Evolutionary conservation across 2,888 invertebrate genomes (phyloP), one percentile per base, ranked within the genome.

Genomic region (Drosophila atroscutellata): DNA sequence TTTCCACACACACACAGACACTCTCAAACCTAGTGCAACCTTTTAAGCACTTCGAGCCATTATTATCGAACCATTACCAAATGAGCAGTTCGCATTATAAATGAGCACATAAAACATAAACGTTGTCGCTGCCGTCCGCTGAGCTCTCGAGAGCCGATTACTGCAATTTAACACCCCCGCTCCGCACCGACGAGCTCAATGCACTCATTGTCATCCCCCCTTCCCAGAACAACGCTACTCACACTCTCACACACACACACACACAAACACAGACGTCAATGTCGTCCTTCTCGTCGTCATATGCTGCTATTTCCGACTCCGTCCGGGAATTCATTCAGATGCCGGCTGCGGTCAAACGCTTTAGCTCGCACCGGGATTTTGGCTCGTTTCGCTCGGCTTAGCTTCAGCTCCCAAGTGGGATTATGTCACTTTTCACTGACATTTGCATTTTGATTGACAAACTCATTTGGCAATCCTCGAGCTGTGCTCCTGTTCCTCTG

Each of bases 371-470:
- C 74, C 81, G 87, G 91, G 89, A 91, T 89, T 90, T 89, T 47
- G 70, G 78, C 75, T 81, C 76, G 82, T 83, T 87, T 81, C 80
- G 78, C 83, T 75, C 75, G 76, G 83, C 86, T 86, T 75, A 76
- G 81, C 78, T 74, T 72, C 73, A 81, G 89, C 83, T 91, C 91
- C 91, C 91, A 91, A 91, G 90, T 91, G 91, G 91, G 91, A 92
- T 92, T 91, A 91, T 92, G 91, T 91, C 91, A 92, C 91, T 90
- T 89, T 81, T 73, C 81, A 82, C 76, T 92, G 91, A 91, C 91
- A 91, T 92, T 91, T 91, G 91, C 89, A 91, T 91, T 91, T 91
- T 92, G 89, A 90, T 90, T 90, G 90, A 86, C 90, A 89, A 81
- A 90, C 89, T 89, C 90, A 89, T 88, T 87, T 89, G 75, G 78